Percentiles rank a stretch among this genome's conserved stretches.
These are phyloP conservation scores for Hyaena hyaena DNA, from an alignment of 2,113 vertebrate genomes.

Conservation along the genomic window DNA sequence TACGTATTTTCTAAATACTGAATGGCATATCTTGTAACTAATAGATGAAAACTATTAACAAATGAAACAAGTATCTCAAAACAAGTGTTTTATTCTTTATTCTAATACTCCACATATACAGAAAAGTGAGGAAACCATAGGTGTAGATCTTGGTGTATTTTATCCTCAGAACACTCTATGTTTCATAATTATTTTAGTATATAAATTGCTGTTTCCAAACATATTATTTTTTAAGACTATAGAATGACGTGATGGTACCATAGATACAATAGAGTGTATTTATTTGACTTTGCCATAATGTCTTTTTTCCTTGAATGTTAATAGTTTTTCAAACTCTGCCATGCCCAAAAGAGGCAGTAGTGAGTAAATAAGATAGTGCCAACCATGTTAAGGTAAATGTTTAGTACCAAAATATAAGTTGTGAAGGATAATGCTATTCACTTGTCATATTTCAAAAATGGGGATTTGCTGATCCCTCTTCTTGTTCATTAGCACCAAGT, in stretches of 20 bases:
- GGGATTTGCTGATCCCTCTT: neutral
- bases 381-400: neutral
- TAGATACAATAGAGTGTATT: neutral
- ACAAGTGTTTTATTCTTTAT: no score
- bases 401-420: slow-evolving; percentile 14
- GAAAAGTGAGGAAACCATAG: no score
- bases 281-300: slow-evolving; percentile 44
- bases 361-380: neutral
- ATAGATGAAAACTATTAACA: neutral
- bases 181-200: slow-evolving; percentile 8
- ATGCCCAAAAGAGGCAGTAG: neutral
- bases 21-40: neutral
- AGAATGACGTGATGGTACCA: neutral
- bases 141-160: neutral
- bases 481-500: slow-evolving; percentile 37
- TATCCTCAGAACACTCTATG: neutral
- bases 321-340: neutral
- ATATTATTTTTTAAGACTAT: slow-evolving; percentile 33
- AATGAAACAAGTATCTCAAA: no score
- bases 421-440: neutral
- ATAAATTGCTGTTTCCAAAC: slow-evolving; percentile 31
- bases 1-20: neutral
- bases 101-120: no score
- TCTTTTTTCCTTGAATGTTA: neutral
- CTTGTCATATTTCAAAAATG: slow-evolving; percentile 34